Base-by-base conservation (phyloP, 1,140 invertebrate genomes). In the Galleria mellonella region DNA sequence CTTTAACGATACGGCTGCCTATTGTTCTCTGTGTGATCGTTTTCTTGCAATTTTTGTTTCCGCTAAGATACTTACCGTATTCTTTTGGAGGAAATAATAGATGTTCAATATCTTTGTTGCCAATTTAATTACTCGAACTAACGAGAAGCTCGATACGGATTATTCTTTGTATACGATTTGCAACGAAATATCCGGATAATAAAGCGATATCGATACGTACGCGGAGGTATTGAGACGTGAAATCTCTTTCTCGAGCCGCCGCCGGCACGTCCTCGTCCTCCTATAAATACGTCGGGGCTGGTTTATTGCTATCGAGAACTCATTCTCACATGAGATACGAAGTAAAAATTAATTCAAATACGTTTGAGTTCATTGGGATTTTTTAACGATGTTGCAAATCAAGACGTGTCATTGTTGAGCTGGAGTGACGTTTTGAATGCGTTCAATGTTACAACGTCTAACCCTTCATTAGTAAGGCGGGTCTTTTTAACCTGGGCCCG, bases 401-500 rank as follows among this genome's bases (percentile, higher is more conserved):
- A 23, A 23, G 17, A 6, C 2, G 17, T 6, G 6, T 23, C 6
- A 23, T 23, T 23, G 17, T 23, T 23, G 6, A 6, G 17, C 17
- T 6, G 17, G 17, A 23, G 17, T 23, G 17, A 23, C 12, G 32
- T 13, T 13, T 14, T 13, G 11, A 35, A 35, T 35, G 13, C 13
- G 15, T 10, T 27, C 36, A 38, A 38, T 38, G 9, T n/a, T 62
- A 57, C 51, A 55, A 56, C 57, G 59, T 48, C 53, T 61, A 71
- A 71, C 72, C 70, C 68, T 77, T 75, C 71, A 73, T 77, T 77
- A 78, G 68, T 47, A 51, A 49, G 51, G 31, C 45, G 62, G 64
- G 57, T 59, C 55, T 62, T 64, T 73, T 71, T 56, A 56, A 47
- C 56, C 62, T 51, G 54, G 61, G 47, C 63, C 14, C 55, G 58